A percentile compares a stretch with the other conserved stretches of the same genome.
Conservation (phyloP, 2,113 vertebrate genomes). For the Alosa alosa region DNA sequence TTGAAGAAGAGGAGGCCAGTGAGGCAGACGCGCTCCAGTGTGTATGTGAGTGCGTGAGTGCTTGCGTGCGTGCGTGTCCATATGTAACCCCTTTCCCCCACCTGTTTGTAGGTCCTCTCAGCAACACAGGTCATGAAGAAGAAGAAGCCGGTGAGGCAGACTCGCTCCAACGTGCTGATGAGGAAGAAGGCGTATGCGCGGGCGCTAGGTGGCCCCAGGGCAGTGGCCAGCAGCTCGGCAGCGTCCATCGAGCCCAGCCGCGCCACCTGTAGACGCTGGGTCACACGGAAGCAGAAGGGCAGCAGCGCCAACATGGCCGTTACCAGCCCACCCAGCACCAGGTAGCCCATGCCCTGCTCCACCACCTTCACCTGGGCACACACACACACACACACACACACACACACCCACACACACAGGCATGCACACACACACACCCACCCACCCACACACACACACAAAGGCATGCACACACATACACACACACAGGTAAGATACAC, state of each 20-base stretch:
- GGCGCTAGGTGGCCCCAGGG: conserved; percentile 69
- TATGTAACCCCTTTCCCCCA: conserved; percentile 40
- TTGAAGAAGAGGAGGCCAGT: conserved; percentile 97
- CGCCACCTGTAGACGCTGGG: conserved; percentile 75
- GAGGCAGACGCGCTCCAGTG: conserved; percentile 85
- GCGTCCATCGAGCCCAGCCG: conserved; percentile 71
- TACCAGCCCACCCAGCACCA: conserved; percentile 83
- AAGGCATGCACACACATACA: too few species aligned
- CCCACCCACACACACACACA: neutral
- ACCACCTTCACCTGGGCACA: conserved; percentile 83
- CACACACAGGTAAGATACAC: too few species aligned
- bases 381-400: neutral
- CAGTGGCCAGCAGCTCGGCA: conserved; percentile 73
- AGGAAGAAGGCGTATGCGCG: conserved; percentile 69
- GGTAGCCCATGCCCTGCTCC: conserved; percentile 90
- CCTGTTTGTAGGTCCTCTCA: conserved; percentile 97
- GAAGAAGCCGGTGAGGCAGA: conserved; percentile 90
- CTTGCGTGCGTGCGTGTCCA: neutral
- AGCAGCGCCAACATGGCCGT: conserved; percentile 81
- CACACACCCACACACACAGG: neutral
- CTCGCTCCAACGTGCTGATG: conserved; percentile 84
- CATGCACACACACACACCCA: neutral
- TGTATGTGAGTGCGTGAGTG: conserved; percentile 69
- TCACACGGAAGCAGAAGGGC: conserved; percentile 84
- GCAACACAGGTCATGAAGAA: conserved; percentile 99